A percentile compares a stretch with the other conserved stretches of the same genome.
Conservation (phyloP, 35 echinoderm and acorn worm species). For the Lytechinus variegatus region DNA sequence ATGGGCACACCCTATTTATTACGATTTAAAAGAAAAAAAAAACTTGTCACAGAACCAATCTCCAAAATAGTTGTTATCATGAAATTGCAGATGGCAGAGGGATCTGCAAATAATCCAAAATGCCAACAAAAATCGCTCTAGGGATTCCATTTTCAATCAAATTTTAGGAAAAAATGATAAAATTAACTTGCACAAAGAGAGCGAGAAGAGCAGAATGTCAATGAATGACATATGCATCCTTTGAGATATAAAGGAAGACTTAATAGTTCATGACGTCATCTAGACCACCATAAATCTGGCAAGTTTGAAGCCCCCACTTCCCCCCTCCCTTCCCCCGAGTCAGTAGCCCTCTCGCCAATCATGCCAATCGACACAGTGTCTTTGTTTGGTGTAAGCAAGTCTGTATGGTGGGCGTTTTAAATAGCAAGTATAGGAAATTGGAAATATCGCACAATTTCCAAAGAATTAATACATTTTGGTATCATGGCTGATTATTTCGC, state of each 20-base stretch:
- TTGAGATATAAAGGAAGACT: not conserved
- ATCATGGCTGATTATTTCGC: not conserved
- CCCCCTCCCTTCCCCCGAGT: not conserved
- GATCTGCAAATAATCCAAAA: not conserved
- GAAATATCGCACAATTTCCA: not conserved
- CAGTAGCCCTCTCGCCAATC: not conserved
- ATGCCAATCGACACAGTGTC: not conserved
- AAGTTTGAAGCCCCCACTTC: not conserved
- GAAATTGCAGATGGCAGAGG: not conserved
- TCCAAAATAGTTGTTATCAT: not conserved
- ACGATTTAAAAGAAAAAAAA: not conserved
- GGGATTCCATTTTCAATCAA: not conserved
- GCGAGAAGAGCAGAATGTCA: not conserved
- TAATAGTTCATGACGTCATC: constrained; percentile 4
- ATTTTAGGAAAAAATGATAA: not conserved
- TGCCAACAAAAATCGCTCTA: not conserved
- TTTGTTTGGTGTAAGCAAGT: not conserved
- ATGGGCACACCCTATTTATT: not conserved
- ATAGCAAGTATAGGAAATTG: not conserved
- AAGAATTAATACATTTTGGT: not conserved
- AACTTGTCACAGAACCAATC: not conserved
- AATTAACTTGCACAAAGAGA: not conserved
- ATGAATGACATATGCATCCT: not conserved
- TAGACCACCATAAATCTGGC: not conserved
- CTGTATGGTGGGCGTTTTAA: not conserved